phyloP scores from a whole-genome alignment of 2,797 vertebrate genomes.

The Intellagama lesueurii region DNA sequence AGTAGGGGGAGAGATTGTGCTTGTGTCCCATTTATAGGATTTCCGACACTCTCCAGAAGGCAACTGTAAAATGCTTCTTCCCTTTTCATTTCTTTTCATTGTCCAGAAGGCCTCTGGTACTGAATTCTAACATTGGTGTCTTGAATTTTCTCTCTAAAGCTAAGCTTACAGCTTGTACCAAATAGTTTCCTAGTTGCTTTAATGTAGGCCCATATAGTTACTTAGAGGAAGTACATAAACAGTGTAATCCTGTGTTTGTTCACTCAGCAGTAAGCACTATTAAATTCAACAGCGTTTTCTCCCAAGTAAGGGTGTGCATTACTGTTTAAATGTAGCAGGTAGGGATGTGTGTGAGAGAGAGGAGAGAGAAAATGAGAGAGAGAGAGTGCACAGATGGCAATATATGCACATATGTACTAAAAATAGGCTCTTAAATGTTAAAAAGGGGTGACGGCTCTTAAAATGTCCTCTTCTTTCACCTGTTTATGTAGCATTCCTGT shows the following conservation, averaged over 20 bases:
- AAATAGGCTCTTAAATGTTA: neutral
- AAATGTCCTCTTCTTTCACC: conserved; percentile 49
- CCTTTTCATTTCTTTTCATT: conserved; percentile 23
- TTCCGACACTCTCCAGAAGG: neutral
- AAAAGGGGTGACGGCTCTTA: conserved; percentile 20
- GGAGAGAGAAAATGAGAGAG: no score
- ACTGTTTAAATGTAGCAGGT: no score
- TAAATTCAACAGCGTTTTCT: neutral
- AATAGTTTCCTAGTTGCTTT: conserved; percentile 32
- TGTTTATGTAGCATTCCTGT: conserved; percentile 66
- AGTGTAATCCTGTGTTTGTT: neutral
- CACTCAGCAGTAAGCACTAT: neutral
- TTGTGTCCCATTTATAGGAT: conserved; percentile 31
- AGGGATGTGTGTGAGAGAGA: neutral
- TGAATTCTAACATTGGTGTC: conserved; percentile 40
- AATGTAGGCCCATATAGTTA: conserved; percentile 29
- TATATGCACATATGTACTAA: conserved; percentile 29
- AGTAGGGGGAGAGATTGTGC: neutral
- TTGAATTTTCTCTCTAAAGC: conserved; percentile 37
- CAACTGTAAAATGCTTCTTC: no score
- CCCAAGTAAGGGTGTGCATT: neutral
- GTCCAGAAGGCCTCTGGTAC: conserved; percentile 56
- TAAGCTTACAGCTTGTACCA: conserved; percentile 29
- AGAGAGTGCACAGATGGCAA: neutral
- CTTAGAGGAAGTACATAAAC: conserved; percentile 20